Conservation (phyloP, 2,113 vertebrate genomes). For the Taurulus bubalis region DNA sequence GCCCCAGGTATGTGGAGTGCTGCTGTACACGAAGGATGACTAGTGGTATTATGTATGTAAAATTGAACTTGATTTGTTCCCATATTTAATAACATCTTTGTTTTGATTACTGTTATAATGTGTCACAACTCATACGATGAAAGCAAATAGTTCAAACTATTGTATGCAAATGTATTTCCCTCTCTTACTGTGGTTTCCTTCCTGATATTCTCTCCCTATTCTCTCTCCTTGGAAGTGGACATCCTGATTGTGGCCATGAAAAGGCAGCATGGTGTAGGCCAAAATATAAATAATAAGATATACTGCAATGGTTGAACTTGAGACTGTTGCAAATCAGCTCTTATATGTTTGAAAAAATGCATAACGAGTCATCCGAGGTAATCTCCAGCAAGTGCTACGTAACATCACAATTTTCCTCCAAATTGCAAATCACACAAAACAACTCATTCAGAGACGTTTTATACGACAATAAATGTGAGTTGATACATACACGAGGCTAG, state of each 20-base stretch:
- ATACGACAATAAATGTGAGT: neutral
- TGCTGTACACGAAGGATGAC: neutral
- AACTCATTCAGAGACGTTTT: neutral
- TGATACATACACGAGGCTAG: slow-evolving; percentile 22
- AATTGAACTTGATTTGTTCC: neutral
- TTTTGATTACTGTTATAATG: slow-evolving; percentile 2
- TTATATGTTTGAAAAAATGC: neutral
- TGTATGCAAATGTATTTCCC: slow-evolving; percentile 32
- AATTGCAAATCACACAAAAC: neutral
- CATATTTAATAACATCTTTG: neutral
- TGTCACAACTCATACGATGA: neutral
- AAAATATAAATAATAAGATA: neutral
- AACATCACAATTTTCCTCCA: neutral
- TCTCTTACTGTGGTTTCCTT: slow-evolving; percentile 67
- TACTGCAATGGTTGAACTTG: neutral
- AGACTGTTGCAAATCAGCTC: neutral
- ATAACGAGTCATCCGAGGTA: slow-evolving; percentile 7
- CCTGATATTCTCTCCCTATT: slow-evolving; percentile 51
- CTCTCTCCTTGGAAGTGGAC: slow-evolving; percentile 47
- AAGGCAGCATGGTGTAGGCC: neutral
- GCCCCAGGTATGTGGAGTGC: neutral
- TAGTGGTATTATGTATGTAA: neutral
- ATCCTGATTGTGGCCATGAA: slow-evolving; percentile 56
- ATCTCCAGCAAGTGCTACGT: slow-evolving; percentile 15
- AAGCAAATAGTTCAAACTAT: neutral